A percentile compares a stretch with the other conserved stretches of the same genome.
Evolutionary conservation across 2,888 invertebrate species (phyloP).

Genomic region (Habrosyne pyritoides): DNA sequence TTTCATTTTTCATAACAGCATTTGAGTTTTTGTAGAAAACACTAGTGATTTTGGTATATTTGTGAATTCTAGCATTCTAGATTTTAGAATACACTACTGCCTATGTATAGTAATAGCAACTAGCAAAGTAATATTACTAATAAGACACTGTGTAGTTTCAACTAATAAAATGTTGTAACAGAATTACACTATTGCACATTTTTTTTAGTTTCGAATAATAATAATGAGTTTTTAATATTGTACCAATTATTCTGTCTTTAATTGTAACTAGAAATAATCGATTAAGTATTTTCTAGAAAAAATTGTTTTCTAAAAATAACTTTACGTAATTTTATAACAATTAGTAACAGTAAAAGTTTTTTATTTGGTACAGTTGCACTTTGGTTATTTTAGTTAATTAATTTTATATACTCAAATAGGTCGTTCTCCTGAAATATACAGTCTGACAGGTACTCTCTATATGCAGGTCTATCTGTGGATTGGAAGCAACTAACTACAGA

Average conservation of each 20-base stretch:
- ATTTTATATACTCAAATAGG: too few relatives aligned
- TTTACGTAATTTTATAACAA: not conserved
- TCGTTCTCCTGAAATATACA: too few relatives aligned
- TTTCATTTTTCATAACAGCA: slow-evolving; percentile 2
- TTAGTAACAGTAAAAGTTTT: not conserved
- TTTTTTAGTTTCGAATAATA: not conserved
- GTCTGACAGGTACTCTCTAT: too few relatives aligned
- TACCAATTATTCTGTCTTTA: not conserved
- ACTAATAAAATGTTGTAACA: not conserved
- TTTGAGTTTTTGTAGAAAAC: not conserved
- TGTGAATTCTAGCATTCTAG: not conserved
- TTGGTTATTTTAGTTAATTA: too few relatives aligned
- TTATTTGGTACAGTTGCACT: too few relatives aligned
- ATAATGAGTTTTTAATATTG: not conserved
- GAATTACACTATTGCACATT: not conserved
- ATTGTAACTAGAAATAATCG: not conserved
- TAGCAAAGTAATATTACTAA: not conserved
- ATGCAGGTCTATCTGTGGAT: too few relatives aligned
- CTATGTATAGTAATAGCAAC: not conserved
- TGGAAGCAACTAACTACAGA: too few relatives aligned
- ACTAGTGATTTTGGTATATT: not conserved
- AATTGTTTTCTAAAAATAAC: not conserved
- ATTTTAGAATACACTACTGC: not conserved
- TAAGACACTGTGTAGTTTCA: not conserved
- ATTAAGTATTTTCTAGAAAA: not conserved